A percentile compares a stretch with the other conserved stretches of the same genome.
Evolutionary conservation across 2,113 vertebrate genomes (phyloP).

Genomic region (Stigmatopora argus): DNA sequence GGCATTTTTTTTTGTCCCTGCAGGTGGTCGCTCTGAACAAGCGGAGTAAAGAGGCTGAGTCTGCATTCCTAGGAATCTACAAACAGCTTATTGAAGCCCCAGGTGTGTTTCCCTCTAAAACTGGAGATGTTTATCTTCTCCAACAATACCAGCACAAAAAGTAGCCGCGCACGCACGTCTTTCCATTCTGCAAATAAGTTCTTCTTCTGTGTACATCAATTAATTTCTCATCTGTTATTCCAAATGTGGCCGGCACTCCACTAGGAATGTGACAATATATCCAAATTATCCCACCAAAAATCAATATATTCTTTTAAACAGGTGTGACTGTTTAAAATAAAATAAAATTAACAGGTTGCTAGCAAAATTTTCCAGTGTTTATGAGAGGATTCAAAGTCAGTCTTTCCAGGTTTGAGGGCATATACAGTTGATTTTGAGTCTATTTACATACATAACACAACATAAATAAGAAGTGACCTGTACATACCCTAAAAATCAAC

Average conservation of each 20-base stretch:
- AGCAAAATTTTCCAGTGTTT: too few species aligned
- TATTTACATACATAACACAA: too few species aligned
- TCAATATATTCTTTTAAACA: too few species aligned
- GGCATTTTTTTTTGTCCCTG: constrained; percentile 52
- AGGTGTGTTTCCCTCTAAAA: constrained; percentile 79
- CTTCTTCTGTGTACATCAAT: constrained; percentile 16
- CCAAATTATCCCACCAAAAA: too few species aligned
- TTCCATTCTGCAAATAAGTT: constrained; percentile 24
- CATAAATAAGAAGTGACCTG: too few species aligned
- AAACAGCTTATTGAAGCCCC: constrained; percentile 91
- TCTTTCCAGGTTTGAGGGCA: too few species aligned
- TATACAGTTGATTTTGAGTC: too few species aligned
- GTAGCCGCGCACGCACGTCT: constrained; percentile 10
- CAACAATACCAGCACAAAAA: constrained; percentile 24
- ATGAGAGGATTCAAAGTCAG: too few species aligned
- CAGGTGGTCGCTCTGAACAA: constrained; percentile 96
- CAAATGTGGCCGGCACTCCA: not conserved
- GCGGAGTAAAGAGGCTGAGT: constrained; percentile 94
- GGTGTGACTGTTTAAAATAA: too few species aligned
- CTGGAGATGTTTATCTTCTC: constrained; percentile 33
- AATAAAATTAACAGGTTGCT: too few species aligned
- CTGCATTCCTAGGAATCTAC: constrained; percentile 93
- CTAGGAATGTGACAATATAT: too few species aligned
- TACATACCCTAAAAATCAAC: too few species aligned
- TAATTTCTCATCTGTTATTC: constrained; percentile 17